A percentile compares a stretch with the other conserved stretches of the same genome.
These are phyloP conservation scores for Bibio marci DNA, from an alignment of 2,888 invertebrate species.

Conservation along the genomic window DNA sequence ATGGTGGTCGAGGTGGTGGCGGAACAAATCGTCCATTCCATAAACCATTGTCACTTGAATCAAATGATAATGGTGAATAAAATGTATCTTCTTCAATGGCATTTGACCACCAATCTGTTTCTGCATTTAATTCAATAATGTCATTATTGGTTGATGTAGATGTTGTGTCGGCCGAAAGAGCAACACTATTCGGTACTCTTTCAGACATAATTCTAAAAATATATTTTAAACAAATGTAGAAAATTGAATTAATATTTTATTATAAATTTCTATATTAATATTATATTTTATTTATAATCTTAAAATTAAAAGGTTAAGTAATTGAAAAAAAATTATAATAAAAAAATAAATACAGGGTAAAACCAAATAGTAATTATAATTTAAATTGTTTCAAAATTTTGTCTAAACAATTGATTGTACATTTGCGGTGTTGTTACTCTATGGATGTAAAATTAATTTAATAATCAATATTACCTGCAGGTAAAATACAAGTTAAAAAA, in stretches of 20 bases:
- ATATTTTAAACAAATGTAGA: background rate
- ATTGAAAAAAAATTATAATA: too few relatives aligned
- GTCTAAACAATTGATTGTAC: too few relatives aligned
- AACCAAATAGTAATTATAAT: too few relatives aligned
- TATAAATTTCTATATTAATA: too few relatives aligned
- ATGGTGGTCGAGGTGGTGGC: slow-evolving; percentile 48
- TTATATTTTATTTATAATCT: too few relatives aligned
- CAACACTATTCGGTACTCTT: background rate
- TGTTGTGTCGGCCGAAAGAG: slow-evolving; percentile 4
- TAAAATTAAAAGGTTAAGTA: too few relatives aligned
- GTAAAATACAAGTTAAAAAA: too few relatives aligned
- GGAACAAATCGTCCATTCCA: slow-evolving; percentile 40
- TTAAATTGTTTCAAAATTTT: too few relatives aligned
- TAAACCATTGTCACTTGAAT: slow-evolving; percentile 28
- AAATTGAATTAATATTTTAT: background rate
- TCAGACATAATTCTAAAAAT: background rate
- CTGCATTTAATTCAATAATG: slow-evolving; percentile 9
- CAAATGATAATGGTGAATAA: slow-evolving; percentile 29
- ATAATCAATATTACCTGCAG: too few relatives aligned
- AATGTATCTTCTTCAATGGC: slow-evolving; percentile 28
- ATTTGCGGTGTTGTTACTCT: too few relatives aligned
- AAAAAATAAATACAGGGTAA: too few relatives aligned
- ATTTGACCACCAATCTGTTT: slow-evolving; percentile 29
- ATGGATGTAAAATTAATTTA: too few relatives aligned
- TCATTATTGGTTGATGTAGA: slow-evolving; percentile 6